Evolutionary conservation across 2,797 vertebrate genomes (phyloP).

Genomic region (Perodicticus potto): DNA sequence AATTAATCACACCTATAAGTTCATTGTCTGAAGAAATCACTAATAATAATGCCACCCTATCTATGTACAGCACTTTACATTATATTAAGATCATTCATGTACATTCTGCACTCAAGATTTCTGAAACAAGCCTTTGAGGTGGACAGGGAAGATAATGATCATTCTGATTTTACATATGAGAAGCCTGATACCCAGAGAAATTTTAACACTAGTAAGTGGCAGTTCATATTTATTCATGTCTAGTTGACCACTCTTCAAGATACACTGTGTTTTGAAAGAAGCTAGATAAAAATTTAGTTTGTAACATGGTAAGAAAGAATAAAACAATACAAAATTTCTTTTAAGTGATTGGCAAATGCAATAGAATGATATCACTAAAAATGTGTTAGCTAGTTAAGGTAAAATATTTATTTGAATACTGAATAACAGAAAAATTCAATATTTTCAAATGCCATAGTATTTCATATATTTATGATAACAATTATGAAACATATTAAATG

Average conservation of each 20-base stretch:
- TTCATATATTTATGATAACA: conserved; percentile 33
- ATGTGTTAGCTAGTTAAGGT: neutral
- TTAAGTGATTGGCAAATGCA: conserved; percentile 27
- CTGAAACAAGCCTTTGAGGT: neutral
- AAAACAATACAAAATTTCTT: conserved; percentile 36
- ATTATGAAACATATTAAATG: neutral
- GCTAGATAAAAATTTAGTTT: conserved; percentile 19
- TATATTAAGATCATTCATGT: neutral
- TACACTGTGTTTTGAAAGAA: conserved; percentile 37
- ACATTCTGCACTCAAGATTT: neutral
- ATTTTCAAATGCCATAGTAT: conserved; percentile 21
- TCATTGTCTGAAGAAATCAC: conserved; percentile 22
- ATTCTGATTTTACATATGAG: conserved; percentile 17
- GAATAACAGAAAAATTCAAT: neutral
- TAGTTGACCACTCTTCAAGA: neutral
- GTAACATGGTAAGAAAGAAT: conserved; percentile 9
- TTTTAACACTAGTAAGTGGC: neutral
- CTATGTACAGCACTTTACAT: neutral
- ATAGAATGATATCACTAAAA: conserved; percentile 26
- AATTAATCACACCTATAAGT: neutral
- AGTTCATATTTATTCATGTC: conserved; percentile 6
- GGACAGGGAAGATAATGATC: neutral
- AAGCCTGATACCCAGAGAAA: conserved; percentile 27
- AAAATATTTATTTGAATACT: conserved; percentile 36
- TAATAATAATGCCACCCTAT: neutral